These are phyloP conservation scores for Huso huso DNA, from an alignment of 2,797 vertebrate species.

Conservation along the genomic window DNA sequence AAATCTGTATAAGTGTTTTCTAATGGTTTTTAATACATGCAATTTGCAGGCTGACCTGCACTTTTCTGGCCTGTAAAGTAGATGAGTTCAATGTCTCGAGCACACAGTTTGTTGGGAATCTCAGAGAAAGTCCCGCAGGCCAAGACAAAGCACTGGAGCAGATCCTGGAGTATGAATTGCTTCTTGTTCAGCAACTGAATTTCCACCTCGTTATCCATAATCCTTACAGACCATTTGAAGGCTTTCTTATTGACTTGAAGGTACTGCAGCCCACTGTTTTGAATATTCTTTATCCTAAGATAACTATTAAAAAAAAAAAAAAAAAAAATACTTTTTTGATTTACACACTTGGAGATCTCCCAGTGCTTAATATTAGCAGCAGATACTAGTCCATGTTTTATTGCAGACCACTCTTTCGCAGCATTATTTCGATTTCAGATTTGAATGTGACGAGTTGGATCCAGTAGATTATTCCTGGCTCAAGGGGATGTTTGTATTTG, in stretches of 20 bases:
- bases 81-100: constrained; percentile 98
- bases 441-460: too few species aligned
- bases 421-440: too few species aligned
- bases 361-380: too few species aligned
- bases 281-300: too few species aligned
- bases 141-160: constrained; percentile 84
- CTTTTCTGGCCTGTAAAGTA: constrained; percentile 91
- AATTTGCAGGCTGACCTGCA: constrained; percentile 69
- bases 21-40: neutral
- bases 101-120: constrained; percentile 85
- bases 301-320: too few species aligned
- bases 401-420: too few species aligned
- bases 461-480: too few species aligned
- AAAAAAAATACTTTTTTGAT: too few species aligned
- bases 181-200: constrained; percentile 91
- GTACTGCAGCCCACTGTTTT: constrained; percentile 38
- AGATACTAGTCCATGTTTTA: too few species aligned
- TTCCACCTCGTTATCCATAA: constrained; percentile 94
- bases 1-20: constrained; percentile 8
- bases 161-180: constrained; percentile 87
- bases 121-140: constrained; percentile 69
- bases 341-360: too few species aligned
- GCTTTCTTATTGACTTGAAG: constrained; percentile 92
- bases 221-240: constrained; percentile 90
- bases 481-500: too few species aligned